Base-by-base conservation (phyloP, 2,113 vertebrate genomes). In the Epinephelus moara region DNA sequence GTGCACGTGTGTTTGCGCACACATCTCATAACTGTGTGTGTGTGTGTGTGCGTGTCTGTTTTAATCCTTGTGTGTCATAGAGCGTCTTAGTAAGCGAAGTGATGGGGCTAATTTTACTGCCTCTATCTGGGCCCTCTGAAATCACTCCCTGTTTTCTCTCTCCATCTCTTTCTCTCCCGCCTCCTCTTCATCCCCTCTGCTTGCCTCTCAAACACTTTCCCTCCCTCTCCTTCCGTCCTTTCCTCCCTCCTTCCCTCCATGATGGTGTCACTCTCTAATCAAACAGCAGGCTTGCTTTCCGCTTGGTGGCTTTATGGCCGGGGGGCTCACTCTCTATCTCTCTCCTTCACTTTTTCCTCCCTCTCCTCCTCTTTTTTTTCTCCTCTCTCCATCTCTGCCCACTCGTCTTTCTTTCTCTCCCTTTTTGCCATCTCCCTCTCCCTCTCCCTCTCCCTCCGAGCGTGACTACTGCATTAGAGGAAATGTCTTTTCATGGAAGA, bases 401-500 rank as follows among this genome's bases (percentile, higher is more conserved):
- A 57, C 67, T 87, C 80, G 57, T 83, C 86, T 80, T 80, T 80
- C 76, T 81, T 23, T 87, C 69, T 80, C 76, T 89, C 78, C 75
- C 81, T 76, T 82, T 30, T 74, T 84, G 78, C 88, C 84, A 76
- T 91, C 70, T 57, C 52, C 84, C 78, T 72, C 76, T 84, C 81
- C 84, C 78, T 72, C 76, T 84, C 81, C 62, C 81, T 87, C 81
- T 84, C 85, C 90, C 89, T 93, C 94, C 81, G 53, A 88, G 95
- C 95, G 95, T 96, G 96, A 97, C 96, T 95, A 91, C 94, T 93
- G 96, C 96, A 97, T 97, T 97, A 97, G 94, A 96, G 95, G 95
- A 96, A 97, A 96, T 97, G 96, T 97, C 95, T 97, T 97, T 97
- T 97, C 96, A 96, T 97, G 96, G 96, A 96, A 97, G 96, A 97